Base-by-base conservation (phyloP, 2,797 vertebrate genomes). In the Platyrinchus mystaceus region DNA sequence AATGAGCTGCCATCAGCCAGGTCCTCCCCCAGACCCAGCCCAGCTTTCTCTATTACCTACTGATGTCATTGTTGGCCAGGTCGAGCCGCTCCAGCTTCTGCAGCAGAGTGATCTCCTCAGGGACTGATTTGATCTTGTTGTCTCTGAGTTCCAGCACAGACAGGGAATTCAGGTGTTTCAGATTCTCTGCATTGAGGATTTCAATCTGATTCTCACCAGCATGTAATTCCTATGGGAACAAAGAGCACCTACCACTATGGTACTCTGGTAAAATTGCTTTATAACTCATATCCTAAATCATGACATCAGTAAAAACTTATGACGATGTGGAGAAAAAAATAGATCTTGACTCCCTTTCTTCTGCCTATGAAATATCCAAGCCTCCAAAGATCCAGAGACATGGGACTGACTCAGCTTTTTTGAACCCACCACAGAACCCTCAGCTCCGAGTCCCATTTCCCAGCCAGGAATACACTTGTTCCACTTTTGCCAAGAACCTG, bases 161-260 rank as follows among this genome's bases (percentile, higher is more conserved):
- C 63, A 99, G 97, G 85, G 97, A 97, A 46, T 86, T 96, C 91
- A 99, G 96, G 86, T 98, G 96, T 30, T 97, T 95, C 93, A 99
- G 96, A 66, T 98, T 98, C 87, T 98, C 98, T 30, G 97, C 74
- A 15, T 96, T 94, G 96, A 99, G n/a, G 26, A 73, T 73, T 89
- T 98, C 97, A 28, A 99, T 98, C 90, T 98, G 98, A 95, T 99
- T 99, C 97, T 99, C 98, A 81, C 98, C 96, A 81, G 98, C 95
- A 53, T 99, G 98, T 21, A 99, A 96, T 53, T 99, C 98, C 98
- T 99, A 84, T 0, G 14, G 89, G 92, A 95, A 76, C 63, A 97
- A 88, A 75, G 90, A 91, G 37, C 30, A 74, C 20, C n/a, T 34
- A 52, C 28, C 53, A 27, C 36, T 34, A 44, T 2, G 18, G 52